Base-by-base conservation (phyloP, 37 sponge, comb jelly and placozoan species). In the Bolinopsis microptera region DNA sequence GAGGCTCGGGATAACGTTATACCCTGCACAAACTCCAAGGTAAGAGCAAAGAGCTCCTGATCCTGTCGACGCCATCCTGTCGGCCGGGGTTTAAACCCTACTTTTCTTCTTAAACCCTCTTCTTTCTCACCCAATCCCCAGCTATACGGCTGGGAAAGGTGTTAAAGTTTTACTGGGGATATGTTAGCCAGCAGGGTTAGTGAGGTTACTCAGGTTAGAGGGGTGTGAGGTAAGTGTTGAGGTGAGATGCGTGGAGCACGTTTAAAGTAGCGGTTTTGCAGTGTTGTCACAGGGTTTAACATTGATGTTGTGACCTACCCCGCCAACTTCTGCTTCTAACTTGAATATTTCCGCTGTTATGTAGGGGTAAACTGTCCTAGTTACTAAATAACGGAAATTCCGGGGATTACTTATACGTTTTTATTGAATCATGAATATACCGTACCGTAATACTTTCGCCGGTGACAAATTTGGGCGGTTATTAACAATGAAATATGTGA, bases 11-110 rank as follows among this genome's bases (percentile, higher is more conserved):
- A 70, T 22, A 26, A 26, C 74, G 30, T 28, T 9, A 5, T 70
- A 2, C 74, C 74, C 30, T 70, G 82, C 37, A 80, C 82, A 1
- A 80, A 80, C 22, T 80, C 82, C 3, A 80, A 80, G 82, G 82
- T 80, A 80, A 36, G 82, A 27, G 75, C n/a, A 72, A n/a, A n/a
- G n/a, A 72, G 26, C 13, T 48, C 61, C 61, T 18, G 61, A 13
- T 48, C 61, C 61, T 48, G 61, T 48, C 61, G 61, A 13, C 61
- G 61, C 61, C 61, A 48, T 48, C 61, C 61, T 48, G 61, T 48
- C 61, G 61, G 61, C 9, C 61, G 61, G 61, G 5, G 61, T 48
- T 48, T 18, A 48, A 48, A 48, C 5, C 13, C 13, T 48, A 5
- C 61, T 13, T 48, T 48, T 48, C 61, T 13, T n/a, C n/a, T n/a